Base-by-base conservation (phyloP, 2,888 invertebrate species). In the Ectropis crepuscularia region DNA sequence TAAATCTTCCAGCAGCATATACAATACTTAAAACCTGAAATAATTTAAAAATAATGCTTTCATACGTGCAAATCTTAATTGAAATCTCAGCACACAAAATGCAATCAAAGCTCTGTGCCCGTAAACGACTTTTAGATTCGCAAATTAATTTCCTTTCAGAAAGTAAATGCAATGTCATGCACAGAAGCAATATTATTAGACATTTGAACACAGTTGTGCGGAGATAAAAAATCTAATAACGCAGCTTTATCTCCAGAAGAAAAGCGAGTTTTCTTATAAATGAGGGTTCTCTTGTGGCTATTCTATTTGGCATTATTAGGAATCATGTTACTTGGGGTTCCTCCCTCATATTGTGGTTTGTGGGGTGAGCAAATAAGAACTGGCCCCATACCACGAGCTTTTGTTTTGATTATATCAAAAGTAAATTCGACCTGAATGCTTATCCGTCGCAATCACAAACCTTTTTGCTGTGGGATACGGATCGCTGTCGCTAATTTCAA, bases 241-340 rank as follows among this genome's bases (percentile, higher is more conserved):
- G 42, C 57, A 47, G 39, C 57, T 62, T 60, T 37, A 48, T 46
- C 55, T 51, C 38, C 38, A 37, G 9, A 54, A 47, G 46, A 54
- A 62, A 55, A 57, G 54, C 48, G 42, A 37, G 28, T 12, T 67
- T 68, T 69, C 48, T 53, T 50, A 61, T 41, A 39, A 55, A 55
- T 55, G 65, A 57, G 50, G 51, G 47, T 61, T 61, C 61, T 58
- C 53, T 48, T 42, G 55, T 53, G 63, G 58, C 53, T 46, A 53
- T 61, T 68, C 60, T 63, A 48, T 53, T 54, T 48, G 46, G 57
- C 48, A 63, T 73, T 74, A 75, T 70, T 68, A 73, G 48, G 63
- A 73, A 64, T 73, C 67, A 71, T 67, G 66, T 55, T 75, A 58
- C 64, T 68, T 67, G 46, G 53, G 71, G 71, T 67, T 61, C 53